Evolutionary conservation across 2,797 vertebrate genomes (phyloP), one percentile per base, ranked within the genome.

Genomic region (Platalea minor): DNA sequence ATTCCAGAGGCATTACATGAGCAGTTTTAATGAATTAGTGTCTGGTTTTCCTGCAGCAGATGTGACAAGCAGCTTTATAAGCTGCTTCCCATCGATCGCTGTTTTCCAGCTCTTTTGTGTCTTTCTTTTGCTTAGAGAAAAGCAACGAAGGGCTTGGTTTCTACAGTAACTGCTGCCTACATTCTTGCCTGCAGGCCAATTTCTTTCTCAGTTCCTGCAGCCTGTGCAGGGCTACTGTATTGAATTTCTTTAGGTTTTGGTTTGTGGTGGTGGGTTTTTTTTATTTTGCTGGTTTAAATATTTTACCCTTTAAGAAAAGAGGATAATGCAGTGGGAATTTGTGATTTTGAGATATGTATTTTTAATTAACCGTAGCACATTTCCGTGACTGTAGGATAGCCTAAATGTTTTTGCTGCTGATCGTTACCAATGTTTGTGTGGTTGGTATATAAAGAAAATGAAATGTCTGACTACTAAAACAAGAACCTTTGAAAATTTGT

Each of bases 1-100:
- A 98, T 98, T 98, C 98, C 98, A 97, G 95, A 97, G 96, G 97
- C 97, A 97, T 98, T 98, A 98, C 97, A 97, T 96, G 97, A 97
- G 95, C 96, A 97, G 94, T 96, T 97, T 97, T 97, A 97, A 97
- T 98, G 97, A 98, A 97, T 98, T 97, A 96, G 95, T 94, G 97
- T 97, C 97, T 98, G 97, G 95, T 96, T 97, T 97, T 97, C 94
- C 95, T 97, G 97, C 96, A 97, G 97, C 97, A 97, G 97, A 98
- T 97, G 97, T 98, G 97, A 97, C 97, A 97, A 97, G 97, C 96
- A 97, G 96, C 96, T 97, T 97, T 98, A 97, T 97, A 97, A 97
- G 96, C 97, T 97, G 95, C 95, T 97, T 97, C 97, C 96, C 96
- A 97, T 97, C 90, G 95, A 97, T 97, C 95, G 95, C 90, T 97